Percentiles rank a stretch among this genome's conserved stretches.
These are phyloP conservation scores for Goniozus legneri DNA, from an alignment of 1,140 invertebrate genomes.

Conservation along the genomic window DNA sequence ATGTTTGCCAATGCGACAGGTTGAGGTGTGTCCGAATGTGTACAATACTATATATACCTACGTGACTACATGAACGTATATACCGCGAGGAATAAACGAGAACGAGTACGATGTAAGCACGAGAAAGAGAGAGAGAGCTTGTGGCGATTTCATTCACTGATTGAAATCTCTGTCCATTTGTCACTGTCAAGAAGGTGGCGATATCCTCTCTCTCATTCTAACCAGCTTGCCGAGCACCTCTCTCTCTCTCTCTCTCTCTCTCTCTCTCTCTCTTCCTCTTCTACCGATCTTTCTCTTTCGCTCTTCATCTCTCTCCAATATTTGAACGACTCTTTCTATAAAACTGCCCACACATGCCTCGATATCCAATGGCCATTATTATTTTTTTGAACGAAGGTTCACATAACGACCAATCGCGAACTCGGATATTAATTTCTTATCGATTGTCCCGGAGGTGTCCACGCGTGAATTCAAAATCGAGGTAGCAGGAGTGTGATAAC, in stretches of 20 bases:
- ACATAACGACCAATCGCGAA: constrained; percentile 48
- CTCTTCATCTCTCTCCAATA: not conserved
- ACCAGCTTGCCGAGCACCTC: constrained; percentile 8
- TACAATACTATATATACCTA: no score
- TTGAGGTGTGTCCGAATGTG: constrained; percentile 44
- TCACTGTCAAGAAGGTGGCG: constrained; percentile 62
- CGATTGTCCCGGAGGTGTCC: constrained; percentile 41
- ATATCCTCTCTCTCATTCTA: constrained; percentile 45
- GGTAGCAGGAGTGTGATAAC: no score
- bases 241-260: constrained; percentile 26
- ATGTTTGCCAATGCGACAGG: constrained; percentile 38
- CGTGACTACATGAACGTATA: not conserved
- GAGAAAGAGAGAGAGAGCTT: constrained; percentile 28
- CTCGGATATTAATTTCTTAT: constrained; percentile 52
- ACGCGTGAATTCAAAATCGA: constrained; percentile 24
- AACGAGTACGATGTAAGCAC: constrained; percentile 14
- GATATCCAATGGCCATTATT: constrained; percentile 43
- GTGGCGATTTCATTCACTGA: constrained; percentile 59
- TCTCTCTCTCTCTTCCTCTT: constrained; percentile 15
- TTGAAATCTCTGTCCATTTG: constrained; percentile 62
- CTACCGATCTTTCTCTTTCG: not conserved
- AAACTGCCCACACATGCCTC: constrained; percentile 17
- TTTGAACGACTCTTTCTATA: not conserved
- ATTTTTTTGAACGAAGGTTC: constrained; percentile 40
- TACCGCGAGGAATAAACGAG: not conserved